Evolutionary conservation across 1,140 invertebrate species (phyloP), one percentile per base, ranked within the genome.

Genomic region (Augochlora pura): DNA sequence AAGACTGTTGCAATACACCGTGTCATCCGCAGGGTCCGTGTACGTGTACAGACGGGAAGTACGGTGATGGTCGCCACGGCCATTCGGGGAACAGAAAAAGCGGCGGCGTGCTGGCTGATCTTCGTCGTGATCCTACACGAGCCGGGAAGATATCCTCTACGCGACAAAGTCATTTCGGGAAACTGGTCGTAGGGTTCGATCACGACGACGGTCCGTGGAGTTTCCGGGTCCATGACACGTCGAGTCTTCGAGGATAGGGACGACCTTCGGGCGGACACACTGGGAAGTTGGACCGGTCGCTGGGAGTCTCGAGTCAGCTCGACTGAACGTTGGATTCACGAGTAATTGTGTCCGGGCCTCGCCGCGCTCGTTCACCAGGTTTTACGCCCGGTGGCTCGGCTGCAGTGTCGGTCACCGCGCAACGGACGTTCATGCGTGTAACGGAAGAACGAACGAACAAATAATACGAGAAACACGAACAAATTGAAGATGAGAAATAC

Each of bases 21-120:
- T 91, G 91, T 91, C 90, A 90, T 90, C 81, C 70, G 78, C 89
- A 89, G 91, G 91, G 91, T 92, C 92, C 87, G 89, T 87, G 88
- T 90, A 90, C 86, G 86, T 88, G 83, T 90, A 88, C 85, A 77
- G 62, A 73, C 81, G 62, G 66, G 67, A 75, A 42, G 6, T 57
- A n/a, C 54, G 54, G 54, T 57, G 54, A 14, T 52, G 49, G 49
- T 4, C 12, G 54, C 21, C 54, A 52, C 21, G 16, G 67, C 32
- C 32, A 57, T 23, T n/a, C 16, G 64, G 62, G 70, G 57, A 54
- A 42, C 16, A 14, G 23, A 39, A 78, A n/a, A 16, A 59, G 16
- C 39, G 21, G 32, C 27, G 21, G 32, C 14, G 16, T 27, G 32
- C 25, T 46, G 52, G 67, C 27, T 77, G 18, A 6, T 49, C 39